Evolutionary conservation across 2,113 vertebrate species (phyloP).

Genomic region (Myrmophylax atrothorax): DNA sequence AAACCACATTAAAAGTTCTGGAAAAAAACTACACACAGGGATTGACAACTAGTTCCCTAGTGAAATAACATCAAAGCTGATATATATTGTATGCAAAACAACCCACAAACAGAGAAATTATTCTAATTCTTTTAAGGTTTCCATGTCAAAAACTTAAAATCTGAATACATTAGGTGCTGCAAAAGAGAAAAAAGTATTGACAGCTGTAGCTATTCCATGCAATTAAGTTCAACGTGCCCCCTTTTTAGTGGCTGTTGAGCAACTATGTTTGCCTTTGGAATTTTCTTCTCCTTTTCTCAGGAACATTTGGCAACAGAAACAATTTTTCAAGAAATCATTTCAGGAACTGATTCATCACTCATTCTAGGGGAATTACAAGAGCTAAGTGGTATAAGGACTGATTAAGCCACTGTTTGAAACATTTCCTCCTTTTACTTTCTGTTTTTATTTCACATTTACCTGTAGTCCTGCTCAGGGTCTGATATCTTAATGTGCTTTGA

Average conservation of each 20-base stretch:
- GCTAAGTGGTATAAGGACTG: not conserved
- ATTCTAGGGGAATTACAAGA: not conserved
- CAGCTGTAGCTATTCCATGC: conserved; percentile 40
- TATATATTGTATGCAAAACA: conserved; percentile 54
- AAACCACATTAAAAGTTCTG: conserved; percentile 43
- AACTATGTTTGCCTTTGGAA: conserved; percentile 18
- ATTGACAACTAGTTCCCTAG: conserved; percentile 48
- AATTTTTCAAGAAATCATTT: conserved; percentile 21
- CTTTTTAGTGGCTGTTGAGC: not conserved
- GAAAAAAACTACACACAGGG: not conserved
- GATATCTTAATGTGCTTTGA: not conserved
- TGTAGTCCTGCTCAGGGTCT: not conserved
- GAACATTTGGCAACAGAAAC: conserved; percentile 24
- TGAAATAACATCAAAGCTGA: conserved; percentile 57
- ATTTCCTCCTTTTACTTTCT: conserved; percentile 16
- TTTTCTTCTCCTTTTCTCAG: conserved; percentile 20
- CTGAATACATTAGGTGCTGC: conserved; percentile 15
- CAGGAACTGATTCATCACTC: conserved; percentile 49
- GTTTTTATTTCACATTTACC: not conserved
- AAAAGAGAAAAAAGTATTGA: conserved; percentile 32
- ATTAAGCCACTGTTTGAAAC: not conserved
- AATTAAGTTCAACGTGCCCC: conserved; percentile 22
- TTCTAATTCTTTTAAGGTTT: conserved; percentile 57
- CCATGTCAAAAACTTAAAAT: conserved; percentile 56
- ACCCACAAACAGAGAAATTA: conserved; percentile 54